Evolutionary conservation across 2,888 invertebrate species (phyloP), one percentile per base, ranked within the genome.

Genomic region (Spicauda simplicius): DNA sequence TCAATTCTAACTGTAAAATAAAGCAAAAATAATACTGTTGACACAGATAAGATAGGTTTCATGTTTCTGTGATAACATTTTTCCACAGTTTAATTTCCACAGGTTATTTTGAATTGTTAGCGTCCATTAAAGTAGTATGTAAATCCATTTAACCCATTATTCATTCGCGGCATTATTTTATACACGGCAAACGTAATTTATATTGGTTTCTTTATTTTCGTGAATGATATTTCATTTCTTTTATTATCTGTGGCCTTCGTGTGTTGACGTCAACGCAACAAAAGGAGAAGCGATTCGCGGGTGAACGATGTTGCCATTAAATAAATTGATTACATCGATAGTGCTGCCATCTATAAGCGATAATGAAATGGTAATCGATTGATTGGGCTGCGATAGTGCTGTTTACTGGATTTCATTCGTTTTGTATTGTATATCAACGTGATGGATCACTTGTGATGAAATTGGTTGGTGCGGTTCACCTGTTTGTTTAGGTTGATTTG

Each of bases 301-400:
- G 68, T 73, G 73, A 73, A 68, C 70, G 72, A 73, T 73, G 71
- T 78, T 80, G 76, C 84, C 79, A 85, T 85, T 84, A 83, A 75
- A 79, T 74, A 81, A 84, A 85, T 85, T 85, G 80, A 84, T 84
- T 83, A 67, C 71, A 33, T 48, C 41, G 70, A 68, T 65, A 62
- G 76, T 81, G 81, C 75, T 79, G 77, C 77, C 73, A 72, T 73
- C 71, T 71, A 70, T 69, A 67, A 66, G 70, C 70, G 75, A 71
- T 81, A 83, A 82, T 82, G 77, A 76, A 81, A 81, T 80, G 74
- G 74, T 78, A 81, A 80, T 79, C 77, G 79, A 81, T 82, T 70
- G 80, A 77, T 67, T 61, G 67, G 67, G 41, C 56, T 16, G 71
- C 70, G 69, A 73, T 74, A 73, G 71, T 65, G 61, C 71, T 72